A percentile compares a stretch with the other conserved stretches of the same genome.
Conservation (phyloP, 2,888 invertebrate species). For the Aphrophora alni region DNA sequence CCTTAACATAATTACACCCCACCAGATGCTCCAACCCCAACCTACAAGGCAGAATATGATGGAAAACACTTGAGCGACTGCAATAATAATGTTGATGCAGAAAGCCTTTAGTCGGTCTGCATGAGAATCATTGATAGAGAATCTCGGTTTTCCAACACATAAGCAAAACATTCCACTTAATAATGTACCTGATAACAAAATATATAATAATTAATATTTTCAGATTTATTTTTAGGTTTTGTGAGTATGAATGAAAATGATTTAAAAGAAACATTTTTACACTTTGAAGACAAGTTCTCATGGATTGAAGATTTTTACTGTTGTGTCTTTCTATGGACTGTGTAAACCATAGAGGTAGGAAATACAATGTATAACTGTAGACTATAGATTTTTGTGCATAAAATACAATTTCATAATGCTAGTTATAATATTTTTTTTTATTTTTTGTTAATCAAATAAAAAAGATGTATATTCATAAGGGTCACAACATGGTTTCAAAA, state of each 20-base stretch:
- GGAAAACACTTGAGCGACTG: constrained; percentile 88
- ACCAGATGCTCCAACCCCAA: constrained; percentile 99
- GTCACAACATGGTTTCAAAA: too few species aligned
- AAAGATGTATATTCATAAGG: too few species aligned
- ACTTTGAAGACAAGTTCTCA: background rate
- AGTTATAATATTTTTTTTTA: too few species aligned
- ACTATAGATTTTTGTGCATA: too few species aligned
- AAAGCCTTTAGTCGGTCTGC: constrained; percentile 80
- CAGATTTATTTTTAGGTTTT: background rate
- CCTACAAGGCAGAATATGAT: constrained; percentile 93
- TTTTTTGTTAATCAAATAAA: too few species aligned
- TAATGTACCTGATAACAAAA: constrained; percentile 76
- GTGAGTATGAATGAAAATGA: too few species aligned
- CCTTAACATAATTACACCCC: constrained; percentile 93
- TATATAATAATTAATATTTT: too few species aligned
- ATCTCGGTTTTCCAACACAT: constrained; percentile 88
- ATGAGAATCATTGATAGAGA: constrained; percentile 79
- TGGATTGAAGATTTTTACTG: too few species aligned
- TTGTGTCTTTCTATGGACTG: too few species aligned
- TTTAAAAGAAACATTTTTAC: background rate
- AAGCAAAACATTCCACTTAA: constrained; percentile 88
- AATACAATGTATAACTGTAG: too few species aligned
- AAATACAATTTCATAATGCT: too few species aligned
- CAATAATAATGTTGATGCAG: constrained; percentile 85
- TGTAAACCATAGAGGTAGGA: too few species aligned